Evolutionary conservation across 1,140 invertebrate genomes (phyloP), one percentile per base, ranked within the genome.

Genomic region (Atta cephalotes): DNA sequence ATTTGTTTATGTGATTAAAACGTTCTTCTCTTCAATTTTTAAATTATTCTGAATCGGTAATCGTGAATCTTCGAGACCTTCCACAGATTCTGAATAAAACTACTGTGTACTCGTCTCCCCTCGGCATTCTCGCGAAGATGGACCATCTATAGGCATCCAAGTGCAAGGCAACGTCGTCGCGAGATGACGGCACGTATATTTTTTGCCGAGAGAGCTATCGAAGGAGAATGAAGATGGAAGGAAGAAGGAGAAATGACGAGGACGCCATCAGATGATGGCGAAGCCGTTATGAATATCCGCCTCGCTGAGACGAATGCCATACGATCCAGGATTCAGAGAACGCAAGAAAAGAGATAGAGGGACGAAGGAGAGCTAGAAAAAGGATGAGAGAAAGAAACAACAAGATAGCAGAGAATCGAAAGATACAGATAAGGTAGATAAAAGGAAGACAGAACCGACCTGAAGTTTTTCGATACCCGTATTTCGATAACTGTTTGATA

Each of bases 351-450:
- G 66, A 89, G 78, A 82, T 5, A 1, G 31, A 25, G 3, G 3
- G 9, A 21, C 21, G 10, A 3, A n/a, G 28, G 9, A 56, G 70
- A 62, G 71, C 28, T 58, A 71, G 94, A 94, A 94, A 93, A 94
- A 95, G 95, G 94, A 95, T 94, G 94, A 94, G 95, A 95, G 92
- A 71, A 87, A 71, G 81, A 89, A 87, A 91, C 94, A 94, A 93
- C 70, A 18, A 76, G 18, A 49, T 39, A 70, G 21, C 6, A 62
- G 35, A 51, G 25, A 12, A 60, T 51, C 10, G n/a, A 39, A 62
- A 62, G 45, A 12, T 10, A 60, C 5, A 21, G 60, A 21, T 56
- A 70, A 68, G 76, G 35, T 5, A 68, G 63, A 78, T 82, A 68
- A 86, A 53, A 65, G 39, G 7, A 76, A 86, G 77, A 76, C 53